phyloP scores from a whole-genome alignment of 2,113 vertebrate genomes.

The Prunella fulvescens region DNA sequence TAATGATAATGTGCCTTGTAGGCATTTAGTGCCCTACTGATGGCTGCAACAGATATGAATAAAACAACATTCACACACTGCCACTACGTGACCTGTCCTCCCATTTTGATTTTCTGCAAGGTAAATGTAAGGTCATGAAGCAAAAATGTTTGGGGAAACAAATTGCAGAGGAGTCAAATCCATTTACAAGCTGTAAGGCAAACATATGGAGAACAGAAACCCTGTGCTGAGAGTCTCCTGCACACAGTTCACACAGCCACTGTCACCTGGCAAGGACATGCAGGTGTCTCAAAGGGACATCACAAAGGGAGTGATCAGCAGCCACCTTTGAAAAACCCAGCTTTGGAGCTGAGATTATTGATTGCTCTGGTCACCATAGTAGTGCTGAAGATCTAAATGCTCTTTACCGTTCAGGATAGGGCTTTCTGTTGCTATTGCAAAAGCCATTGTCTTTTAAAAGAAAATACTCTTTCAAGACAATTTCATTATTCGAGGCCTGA shows the following conservation, averaged over 20 bases:
- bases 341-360: background rate
- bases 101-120: background rate
- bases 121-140: background rate
- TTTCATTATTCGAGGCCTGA: background rate
- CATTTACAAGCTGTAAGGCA: background rate
- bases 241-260: too few relatives aligned
- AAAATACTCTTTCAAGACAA: background rate
- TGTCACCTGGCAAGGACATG: background rate
- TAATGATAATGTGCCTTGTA: fast-evolving
- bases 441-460: background rate
- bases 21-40: background rate
- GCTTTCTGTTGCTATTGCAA: background rate
- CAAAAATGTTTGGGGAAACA: background rate
- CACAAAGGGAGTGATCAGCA: background rate
- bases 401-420: background rate
- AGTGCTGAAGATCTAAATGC: background rate
- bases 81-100: background rate
- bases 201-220: background rate
- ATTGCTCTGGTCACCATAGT: background rate
- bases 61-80: background rate
- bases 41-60: background rate
- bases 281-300: background rate
- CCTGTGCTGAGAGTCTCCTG: background rate
- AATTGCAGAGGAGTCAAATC: background rate
- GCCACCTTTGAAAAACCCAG: background rate